Percentiles rank a stretch among this genome's conserved stretches.
Conservation (phyloP, 2,113 vertebrate genomes). For the Tichodroma muraria region DNA sequence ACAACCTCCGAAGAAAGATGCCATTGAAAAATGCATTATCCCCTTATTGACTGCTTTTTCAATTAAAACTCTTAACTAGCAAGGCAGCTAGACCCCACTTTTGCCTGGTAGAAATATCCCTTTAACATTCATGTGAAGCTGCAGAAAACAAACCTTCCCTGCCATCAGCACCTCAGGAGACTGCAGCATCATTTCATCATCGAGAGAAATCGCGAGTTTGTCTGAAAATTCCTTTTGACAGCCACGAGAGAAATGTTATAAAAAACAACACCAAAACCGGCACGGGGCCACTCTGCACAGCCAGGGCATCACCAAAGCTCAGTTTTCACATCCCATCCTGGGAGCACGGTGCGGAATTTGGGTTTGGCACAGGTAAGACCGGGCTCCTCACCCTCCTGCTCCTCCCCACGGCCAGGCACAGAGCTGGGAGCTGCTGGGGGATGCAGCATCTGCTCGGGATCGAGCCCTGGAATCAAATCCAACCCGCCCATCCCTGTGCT, state of each 20-base stretch:
- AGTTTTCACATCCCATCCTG: not conserved
- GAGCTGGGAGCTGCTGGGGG: not conserved
- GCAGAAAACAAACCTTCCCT: not conserved
- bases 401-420: rapidly evolving
- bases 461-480: not conserved
- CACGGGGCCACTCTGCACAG: not conserved
- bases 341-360: not conserved
- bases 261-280: not conserved
- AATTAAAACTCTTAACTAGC: slow-evolving; percentile 14
- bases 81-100: not conserved
- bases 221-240: not conserved
- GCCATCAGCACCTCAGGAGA: not conserved
- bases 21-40: not conserved
- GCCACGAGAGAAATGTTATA: not conserved
- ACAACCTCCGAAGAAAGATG: not conserved
- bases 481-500: not conserved
- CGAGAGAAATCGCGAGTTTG: not conserved
- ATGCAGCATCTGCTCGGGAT: not conserved
- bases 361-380: not conserved
- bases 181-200: not conserved
- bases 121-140: not conserved
- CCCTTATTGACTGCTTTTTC: not conserved
- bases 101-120: not conserved
- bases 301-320: not conserved
- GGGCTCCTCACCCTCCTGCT: not conserved